Conservation (phyloP, 2,888 invertebrate species). For the Galeopsomyia nigrocyanea region DNA sequence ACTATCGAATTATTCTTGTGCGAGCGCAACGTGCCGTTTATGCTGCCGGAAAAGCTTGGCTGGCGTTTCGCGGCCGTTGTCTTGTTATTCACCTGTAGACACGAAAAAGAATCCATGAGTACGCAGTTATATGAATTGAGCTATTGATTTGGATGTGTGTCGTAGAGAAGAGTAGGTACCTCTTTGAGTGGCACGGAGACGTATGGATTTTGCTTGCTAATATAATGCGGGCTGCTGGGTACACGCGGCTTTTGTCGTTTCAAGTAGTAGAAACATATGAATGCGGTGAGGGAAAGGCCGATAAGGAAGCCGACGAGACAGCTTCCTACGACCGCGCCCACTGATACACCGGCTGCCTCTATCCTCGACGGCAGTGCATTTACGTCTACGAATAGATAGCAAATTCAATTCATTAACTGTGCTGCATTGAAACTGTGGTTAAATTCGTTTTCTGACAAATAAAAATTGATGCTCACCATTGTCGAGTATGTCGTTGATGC, state of each 20-base stretch:
- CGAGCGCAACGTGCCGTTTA: slow-evolving; percentile 70
- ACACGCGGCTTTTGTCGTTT: slow-evolving; percentile 72
- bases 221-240: slow-evolving; percentile 85
- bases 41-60: slow-evolving; percentile 78
- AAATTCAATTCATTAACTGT: neutral
- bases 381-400: slow-evolving; percentile 50
- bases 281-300: slow-evolving; percentile 67
- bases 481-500: slow-evolving; percentile 67
- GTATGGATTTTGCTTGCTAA: slow-evolving; percentile 87
- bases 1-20: slow-evolving; percentile 73
- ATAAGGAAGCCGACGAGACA: slow-evolving; percentile 69
- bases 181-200: slow-evolving; percentile 87
- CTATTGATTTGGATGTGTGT: neutral
- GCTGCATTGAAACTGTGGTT: neutral
- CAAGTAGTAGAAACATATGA: slow-evolving; percentile 70
- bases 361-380: slow-evolving; percentile 56
- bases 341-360: slow-evolving; percentile 68
- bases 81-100: slow-evolving; percentile 57
- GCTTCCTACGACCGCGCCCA: slow-evolving; percentile 70
- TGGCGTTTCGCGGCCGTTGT: slow-evolving; percentile 72
- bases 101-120: slow-evolving; percentile 14
- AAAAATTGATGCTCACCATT: slow-evolving; percentile 58
- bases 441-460: neutral
- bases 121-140: too few species aligned
- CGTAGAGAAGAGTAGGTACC: slow-evolving; percentile 67